Evolutionary conservation across 2,797 vertebrate species (phyloP).

Genomic region (Geotrypetes seraphini): DNA sequence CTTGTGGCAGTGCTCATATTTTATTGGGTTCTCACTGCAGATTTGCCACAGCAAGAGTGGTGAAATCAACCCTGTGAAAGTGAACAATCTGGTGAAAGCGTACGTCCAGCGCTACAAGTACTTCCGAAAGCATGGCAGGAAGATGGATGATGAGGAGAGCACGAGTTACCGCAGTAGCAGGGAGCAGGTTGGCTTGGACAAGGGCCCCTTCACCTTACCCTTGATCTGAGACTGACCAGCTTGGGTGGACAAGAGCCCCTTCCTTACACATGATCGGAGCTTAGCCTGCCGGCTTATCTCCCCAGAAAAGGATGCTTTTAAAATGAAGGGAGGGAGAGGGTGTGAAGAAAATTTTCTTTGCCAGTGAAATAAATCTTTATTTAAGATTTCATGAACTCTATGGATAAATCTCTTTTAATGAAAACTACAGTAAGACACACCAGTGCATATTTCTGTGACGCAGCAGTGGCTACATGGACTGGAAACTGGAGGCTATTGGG

Average conservation of each 20-base stretch:
- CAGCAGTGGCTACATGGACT: too few relatives aligned
- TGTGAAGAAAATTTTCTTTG: neutral
- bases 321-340: too few relatives aligned
- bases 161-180: constrained; percentile 25
- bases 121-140: constrained; percentile 83
- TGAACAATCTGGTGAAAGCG: constrained; percentile 81
- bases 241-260: neutral
- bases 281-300: neutral
- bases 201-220: constrained; percentile 38
- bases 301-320: too few relatives aligned
- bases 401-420: constrained; percentile 2
- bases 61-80: constrained; percentile 91
- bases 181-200: constrained; percentile 39
- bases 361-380: constrained; percentile 5
- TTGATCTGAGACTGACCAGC: constrained; percentile 28
- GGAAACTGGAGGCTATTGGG: too few relatives aligned
- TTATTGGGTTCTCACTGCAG: constrained; percentile 37
- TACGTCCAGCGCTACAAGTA: constrained; percentile 90
- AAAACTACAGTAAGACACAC: constrained; percentile 1
- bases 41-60: constrained; percentile 90
- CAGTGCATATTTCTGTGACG: too few relatives aligned
- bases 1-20: too few relatives aligned
- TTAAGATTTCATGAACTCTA: constrained; percentile 11
- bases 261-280: neutral
- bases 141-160: constrained; percentile 59